A percentile compares a stretch with the other conserved stretches of the same genome.
These are phyloP conservation scores for Spermophilus dauricus DNA, from an alignment of 2,113 vertebrate species.

Conservation along the genomic window DNA sequence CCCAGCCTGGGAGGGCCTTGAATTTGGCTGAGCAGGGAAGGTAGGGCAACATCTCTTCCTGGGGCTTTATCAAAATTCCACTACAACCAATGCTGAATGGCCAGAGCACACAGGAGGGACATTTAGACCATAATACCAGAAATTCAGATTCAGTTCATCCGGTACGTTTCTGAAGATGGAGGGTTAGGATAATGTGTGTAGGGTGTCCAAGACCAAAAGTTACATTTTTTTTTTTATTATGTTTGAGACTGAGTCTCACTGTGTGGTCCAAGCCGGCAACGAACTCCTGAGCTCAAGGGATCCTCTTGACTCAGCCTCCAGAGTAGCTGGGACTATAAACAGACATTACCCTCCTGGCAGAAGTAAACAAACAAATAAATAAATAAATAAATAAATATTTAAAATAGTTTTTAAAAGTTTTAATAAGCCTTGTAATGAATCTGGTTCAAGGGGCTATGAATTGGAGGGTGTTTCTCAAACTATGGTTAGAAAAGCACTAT, in stretches of 20 bases:
- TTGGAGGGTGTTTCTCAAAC: background rate
- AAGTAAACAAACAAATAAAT: background rate
- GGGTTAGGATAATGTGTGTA: background rate
- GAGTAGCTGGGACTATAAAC: background rate
- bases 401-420: background rate
- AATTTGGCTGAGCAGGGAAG: background rate
- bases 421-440: background rate
- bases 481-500: background rate
- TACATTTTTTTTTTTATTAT: too few relatives aligned
- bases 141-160: background rate
- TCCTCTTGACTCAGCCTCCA: background rate
- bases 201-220: background rate
- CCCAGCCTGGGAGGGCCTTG: background rate
- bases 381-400: background rate
- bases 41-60: background rate
- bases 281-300: background rate
- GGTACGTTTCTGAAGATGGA: background rate
- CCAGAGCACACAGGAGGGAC: background rate
- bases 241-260: background rate
- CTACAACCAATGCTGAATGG: background rate
- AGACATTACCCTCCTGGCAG: too few relatives aligned
- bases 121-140: background rate
- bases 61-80: conserved; percentile 37
- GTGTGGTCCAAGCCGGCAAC: background rate
- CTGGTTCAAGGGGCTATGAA: background rate